phyloP scores from a whole-genome alignment of 2,797 vertebrate species.

The Amniataba percoides region DNA sequence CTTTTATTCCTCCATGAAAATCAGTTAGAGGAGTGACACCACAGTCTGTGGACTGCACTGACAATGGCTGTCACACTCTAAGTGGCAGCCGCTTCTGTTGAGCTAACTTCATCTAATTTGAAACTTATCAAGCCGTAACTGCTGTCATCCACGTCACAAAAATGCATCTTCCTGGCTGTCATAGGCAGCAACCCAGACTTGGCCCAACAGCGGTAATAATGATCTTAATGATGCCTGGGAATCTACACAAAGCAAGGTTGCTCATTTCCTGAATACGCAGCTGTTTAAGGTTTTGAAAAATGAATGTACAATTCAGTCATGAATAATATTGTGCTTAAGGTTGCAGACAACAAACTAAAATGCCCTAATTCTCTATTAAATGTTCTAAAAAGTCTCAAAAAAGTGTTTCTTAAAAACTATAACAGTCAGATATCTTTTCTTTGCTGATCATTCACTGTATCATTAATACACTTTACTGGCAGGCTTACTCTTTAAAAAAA shows the following conservation, averaged over 20 bases:
- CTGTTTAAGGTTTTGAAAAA: not conserved
- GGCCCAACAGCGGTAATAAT: not conserved
- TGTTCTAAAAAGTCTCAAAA: too few species aligned
- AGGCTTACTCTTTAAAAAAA: not conserved
- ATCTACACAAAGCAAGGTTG: not conserved
- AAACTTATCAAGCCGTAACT: conserved; percentile 17
- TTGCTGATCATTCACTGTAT: not conserved
- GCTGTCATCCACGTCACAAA: not conserved
- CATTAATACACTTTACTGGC: not conserved
- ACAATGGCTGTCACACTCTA: conserved; percentile 13
- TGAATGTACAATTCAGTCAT: not conserved
- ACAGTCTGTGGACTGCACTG: conserved; percentile 2
- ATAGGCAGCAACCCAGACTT: not conserved
- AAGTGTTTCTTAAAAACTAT: too few species aligned
- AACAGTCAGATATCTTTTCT: not conserved
- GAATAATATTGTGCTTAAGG: not conserved
- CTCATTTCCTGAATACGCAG: not conserved
- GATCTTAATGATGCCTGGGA: not conserved
- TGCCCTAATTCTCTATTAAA: not conserved
- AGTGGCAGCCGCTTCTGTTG: conserved; percentile 18
- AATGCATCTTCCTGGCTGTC: not conserved
- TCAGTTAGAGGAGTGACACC: not conserved
- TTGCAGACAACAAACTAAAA: not conserved
- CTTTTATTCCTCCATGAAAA: conserved; percentile 22
- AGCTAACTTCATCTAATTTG: conserved; percentile 16